These are phyloP conservation scores for Bothrops alternatus DNA, from an alignment of 2,797 vertebrate species.

Conservation along the genomic window DNA sequence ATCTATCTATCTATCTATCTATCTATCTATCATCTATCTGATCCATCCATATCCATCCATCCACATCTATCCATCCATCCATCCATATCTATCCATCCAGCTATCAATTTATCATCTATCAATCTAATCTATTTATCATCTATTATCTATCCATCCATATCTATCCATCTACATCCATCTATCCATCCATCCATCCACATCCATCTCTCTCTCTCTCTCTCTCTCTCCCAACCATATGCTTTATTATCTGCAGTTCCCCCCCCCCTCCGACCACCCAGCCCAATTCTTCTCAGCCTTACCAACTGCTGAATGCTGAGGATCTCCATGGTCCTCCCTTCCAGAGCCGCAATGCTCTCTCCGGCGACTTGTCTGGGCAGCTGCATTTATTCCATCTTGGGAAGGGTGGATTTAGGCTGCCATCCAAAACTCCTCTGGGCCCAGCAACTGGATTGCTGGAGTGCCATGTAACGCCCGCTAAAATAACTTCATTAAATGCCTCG, in stretches of 20 bases:
- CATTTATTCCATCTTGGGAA: constrained; percentile 41
- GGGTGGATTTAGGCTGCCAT: background rate
- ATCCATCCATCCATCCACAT: too few relatives aligned
- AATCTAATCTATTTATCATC: too few relatives aligned
- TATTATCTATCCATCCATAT: too few relatives aligned
- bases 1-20: too few relatives aligned
- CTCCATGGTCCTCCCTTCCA: constrained; percentile 58
- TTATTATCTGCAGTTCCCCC: background rate
- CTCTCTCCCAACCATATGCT: background rate
- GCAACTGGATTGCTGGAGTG: constrained; percentile 39
- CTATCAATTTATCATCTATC: too few relatives aligned
- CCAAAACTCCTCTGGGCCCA: background rate
- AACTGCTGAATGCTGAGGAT: constrained; percentile 58
- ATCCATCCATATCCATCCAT: too few relatives aligned
- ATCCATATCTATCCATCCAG: too few relatives aligned
- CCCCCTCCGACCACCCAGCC: rapidly evolving
- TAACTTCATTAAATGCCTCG: constrained; percentile 30
- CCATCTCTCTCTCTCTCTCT: too few relatives aligned
- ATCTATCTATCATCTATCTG: too few relatives aligned
- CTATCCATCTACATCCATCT: too few relatives aligned
- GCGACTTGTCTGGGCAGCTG: background rate
- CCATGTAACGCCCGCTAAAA: constrained; percentile 53
- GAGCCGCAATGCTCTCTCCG: background rate
- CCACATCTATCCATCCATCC: too few relatives aligned
- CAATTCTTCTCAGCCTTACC: constrained; percentile 42